These are phyloP conservation scores for Luffia ferchaultella DNA, from an alignment of 2,888 invertebrate genomes.

Conservation along the genomic window DNA sequence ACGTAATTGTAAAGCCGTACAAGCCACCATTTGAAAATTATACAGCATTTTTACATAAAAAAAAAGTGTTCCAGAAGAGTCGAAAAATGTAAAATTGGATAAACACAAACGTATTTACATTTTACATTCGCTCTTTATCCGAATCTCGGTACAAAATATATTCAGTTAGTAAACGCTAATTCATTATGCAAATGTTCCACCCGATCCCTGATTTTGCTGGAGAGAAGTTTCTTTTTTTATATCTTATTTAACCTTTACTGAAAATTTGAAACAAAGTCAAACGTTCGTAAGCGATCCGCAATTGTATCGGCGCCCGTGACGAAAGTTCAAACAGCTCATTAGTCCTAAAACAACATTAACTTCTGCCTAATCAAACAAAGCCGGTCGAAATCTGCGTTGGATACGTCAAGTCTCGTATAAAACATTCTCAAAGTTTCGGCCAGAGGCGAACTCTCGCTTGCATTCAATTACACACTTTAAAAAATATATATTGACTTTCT, in stretches of 20 bases:
- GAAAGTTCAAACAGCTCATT: conserved; percentile 39
- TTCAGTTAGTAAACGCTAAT: background rate
- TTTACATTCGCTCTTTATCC: too few relatives aligned
- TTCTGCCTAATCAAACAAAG: conserved; percentile 35
- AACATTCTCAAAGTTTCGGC: conserved; percentile 21
- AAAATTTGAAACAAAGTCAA: background rate
- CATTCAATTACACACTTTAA: too few relatives aligned
- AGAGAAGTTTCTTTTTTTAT: background rate
- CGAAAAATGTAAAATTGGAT: too few relatives aligned
- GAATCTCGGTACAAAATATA: too few relatives aligned
- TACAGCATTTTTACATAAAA: too few relatives aligned
- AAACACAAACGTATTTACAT: too few relatives aligned
- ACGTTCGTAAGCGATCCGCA: background rate
- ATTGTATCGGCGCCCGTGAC: conserved; percentile 25
- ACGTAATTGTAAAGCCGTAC: too few relatives aligned
- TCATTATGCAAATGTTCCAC: background rate
- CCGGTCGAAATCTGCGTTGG: conserved; percentile 24
- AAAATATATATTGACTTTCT: too few relatives aligned
- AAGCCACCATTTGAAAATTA: too few relatives aligned
- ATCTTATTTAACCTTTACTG: background rate
- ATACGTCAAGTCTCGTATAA: conserved; percentile 15
- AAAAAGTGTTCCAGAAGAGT: too few relatives aligned
- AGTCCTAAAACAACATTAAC: conserved; percentile 50
- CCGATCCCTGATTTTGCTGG: background rate
- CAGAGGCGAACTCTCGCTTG: background rate